A percentile compares a stretch with the other conserved stretches of the same genome.
phyloP scores from a whole-genome alignment of 1,140 invertebrate species.

The Hormaphis cornu region DNA sequence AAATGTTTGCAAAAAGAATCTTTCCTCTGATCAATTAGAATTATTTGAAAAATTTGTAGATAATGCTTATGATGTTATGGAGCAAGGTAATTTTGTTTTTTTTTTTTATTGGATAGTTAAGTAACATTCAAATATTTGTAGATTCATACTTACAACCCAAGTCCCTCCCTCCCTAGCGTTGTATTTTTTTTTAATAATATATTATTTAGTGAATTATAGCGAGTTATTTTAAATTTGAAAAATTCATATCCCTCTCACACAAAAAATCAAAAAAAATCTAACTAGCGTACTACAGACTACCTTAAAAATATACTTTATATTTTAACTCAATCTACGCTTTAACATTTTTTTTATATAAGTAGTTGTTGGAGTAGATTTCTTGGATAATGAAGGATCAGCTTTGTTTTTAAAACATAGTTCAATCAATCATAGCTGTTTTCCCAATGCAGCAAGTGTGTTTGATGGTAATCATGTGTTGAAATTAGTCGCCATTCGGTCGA shows the following conservation, averaged over 20 bases:
- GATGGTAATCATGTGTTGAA: slow-evolving; percentile 72
- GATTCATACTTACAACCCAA: neutral
- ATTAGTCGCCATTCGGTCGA: slow-evolving; percentile 63
- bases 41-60: slow-evolving; percentile 68
- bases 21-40: slow-evolving; percentile 56
- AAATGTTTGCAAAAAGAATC: slow-evolving; percentile 55
- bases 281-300: no score
- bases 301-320: no score
- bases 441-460: slow-evolving; percentile 79
- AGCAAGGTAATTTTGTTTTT: slow-evolving; percentile 54
- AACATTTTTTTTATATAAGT: slow-evolving; percentile 27
- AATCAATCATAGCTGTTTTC: slow-evolving; percentile 85
- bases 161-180: no score
- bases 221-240: no score
- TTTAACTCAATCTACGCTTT: neutral
- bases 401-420: slow-evolving; percentile 75
- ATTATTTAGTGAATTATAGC: no score
- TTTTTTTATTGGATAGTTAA: neutral
- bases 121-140: neutral
- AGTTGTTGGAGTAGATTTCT: slow-evolving; percentile 79
- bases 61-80: slow-evolving; percentile 70
- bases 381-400: slow-evolving; percentile 89
- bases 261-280: no score
- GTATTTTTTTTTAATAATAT: no score
- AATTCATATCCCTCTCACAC: no score